Evolutionary conservation across 1,140 invertebrate genomes (phyloP).

Genomic region (Hesperophylax magnus): DNA sequence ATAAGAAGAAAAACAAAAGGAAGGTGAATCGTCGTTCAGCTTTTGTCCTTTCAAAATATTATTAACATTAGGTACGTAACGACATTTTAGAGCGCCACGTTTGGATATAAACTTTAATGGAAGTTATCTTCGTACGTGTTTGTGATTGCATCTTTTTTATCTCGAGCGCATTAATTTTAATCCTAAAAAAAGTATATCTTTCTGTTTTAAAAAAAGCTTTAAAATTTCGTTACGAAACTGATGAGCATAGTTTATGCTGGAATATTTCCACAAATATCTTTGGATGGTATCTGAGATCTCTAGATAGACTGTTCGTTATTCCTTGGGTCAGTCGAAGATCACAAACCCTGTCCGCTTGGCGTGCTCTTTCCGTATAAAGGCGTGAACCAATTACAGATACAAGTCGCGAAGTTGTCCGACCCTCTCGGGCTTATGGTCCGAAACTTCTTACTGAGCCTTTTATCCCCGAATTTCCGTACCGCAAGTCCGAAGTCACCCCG

Average conservation of each 20-base stretch:
- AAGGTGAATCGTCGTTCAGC: constrained; percentile 19
- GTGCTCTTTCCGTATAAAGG: constrained; percentile 1
- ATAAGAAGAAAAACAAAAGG: constrained; percentile 40
- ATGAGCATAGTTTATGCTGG: too few species aligned
- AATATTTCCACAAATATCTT: too few species aligned
- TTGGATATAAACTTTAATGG: neutral
- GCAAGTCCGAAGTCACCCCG: neutral
- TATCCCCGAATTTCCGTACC: constrained; percentile 28
- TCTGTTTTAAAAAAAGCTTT: too few species aligned
- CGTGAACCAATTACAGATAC: constrained; percentile 43
- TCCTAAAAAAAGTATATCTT: too few species aligned
- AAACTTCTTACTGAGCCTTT: constrained; percentile 21
- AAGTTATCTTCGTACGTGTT: neutral
- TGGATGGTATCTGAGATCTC: too few species aligned
- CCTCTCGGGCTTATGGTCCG: constrained; percentile 9
- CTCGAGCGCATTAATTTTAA: too few species aligned
- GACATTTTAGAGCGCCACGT: constrained; percentile 6
- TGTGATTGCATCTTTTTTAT: too few species aligned
- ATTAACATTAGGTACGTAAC: constrained; percentile 14
- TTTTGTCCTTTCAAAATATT: constrained; percentile 27
- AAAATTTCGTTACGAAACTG: too few species aligned
- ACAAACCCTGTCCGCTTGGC: constrained; percentile 5
- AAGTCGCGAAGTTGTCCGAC: constrained; percentile 2
- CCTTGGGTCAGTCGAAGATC: constrained; percentile 13
- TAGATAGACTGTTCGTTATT: neutral